These are phyloP conservation scores for Poecile montanus DNA, from an alignment of 2,797 vertebrate species.

Conservation along the genomic window DNA sequence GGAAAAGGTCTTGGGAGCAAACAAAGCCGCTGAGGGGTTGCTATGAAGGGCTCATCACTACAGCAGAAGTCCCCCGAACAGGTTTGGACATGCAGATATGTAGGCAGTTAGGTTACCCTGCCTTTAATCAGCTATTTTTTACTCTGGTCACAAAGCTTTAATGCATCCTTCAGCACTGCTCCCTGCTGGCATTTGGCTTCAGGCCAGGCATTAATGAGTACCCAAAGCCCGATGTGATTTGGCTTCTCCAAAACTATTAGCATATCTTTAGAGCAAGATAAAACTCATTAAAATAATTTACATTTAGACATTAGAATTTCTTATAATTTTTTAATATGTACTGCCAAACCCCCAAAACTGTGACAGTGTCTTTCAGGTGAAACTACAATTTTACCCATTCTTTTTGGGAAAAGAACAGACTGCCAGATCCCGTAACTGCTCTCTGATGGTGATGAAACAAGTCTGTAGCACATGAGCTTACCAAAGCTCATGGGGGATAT, in stretches of 20 bases:
- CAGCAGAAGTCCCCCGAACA: not conserved
- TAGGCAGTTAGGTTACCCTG: not conserved
- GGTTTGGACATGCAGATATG: not conserved
- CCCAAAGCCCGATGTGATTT: slow-evolving; percentile 16
- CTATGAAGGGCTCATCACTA: not conserved
- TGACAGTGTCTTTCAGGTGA: not conserved
- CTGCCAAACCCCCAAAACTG: not conserved
- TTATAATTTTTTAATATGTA: not conserved
- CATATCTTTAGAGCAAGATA: slow-evolving; percentile 48
- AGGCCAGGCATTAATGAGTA: slow-evolving; percentile 39
- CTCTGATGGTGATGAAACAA: not conserved
- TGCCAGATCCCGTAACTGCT: not conserved
- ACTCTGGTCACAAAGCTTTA: not conserved
- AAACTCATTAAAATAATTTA: slow-evolving; percentile 45
- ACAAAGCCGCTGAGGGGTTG: not conserved
- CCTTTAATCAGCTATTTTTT: not conserved
- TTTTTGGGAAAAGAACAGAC: not conserved
- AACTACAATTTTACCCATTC: not conserved
- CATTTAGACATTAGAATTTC: slow-evolving; percentile 5
- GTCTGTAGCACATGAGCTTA: not conserved
- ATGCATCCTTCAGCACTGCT: not conserved
- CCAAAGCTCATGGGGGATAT: not conserved
- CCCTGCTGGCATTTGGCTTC: not conserved
- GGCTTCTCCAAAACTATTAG: slow-evolving; percentile 20
- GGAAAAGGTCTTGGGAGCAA: not conserved